phyloP scores from a whole-genome alignment of 2,797 vertebrate species.

The Rhynchotus rufescens region DNA sequence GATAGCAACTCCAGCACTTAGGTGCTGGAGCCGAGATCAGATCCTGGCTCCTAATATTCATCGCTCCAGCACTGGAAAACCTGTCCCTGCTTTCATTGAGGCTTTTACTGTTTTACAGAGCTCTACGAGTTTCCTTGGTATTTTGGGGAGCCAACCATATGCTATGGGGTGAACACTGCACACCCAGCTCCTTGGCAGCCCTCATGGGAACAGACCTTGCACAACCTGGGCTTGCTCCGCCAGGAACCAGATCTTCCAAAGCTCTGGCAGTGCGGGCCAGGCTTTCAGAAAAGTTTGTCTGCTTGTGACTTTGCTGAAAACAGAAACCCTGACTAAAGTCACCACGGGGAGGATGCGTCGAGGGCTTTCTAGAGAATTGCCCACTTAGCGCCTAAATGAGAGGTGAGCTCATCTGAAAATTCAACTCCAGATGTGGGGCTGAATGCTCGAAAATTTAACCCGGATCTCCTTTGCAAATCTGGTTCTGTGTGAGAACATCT shows the following conservation, averaged over 20 bases:
- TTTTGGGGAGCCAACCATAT: neutral
- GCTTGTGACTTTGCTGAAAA: neutral
- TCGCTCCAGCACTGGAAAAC: neutral
- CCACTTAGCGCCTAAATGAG: slow-evolving; percentile 31
- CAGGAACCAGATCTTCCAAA: neutral
- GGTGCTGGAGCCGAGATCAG: neutral
- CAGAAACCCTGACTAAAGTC: neutral
- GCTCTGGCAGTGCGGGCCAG: neutral
- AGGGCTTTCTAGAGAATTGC: slow-evolving; percentile 53
- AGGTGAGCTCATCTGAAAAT: slow-evolving; percentile 66
- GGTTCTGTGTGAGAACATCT: slow-evolving; percentile 72
- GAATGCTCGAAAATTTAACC: slow-evolving; percentile 73
- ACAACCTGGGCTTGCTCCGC: accelerated
- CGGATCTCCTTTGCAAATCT: slow-evolving; percentile 74
- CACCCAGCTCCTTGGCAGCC: neutral
- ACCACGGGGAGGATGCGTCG: neutral
- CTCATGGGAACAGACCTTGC: accelerated
- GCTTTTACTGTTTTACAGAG: neutral
- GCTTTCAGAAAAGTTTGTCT: neutral
- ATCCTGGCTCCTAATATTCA: neutral
- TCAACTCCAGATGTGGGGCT: slow-evolving; percentile 73
- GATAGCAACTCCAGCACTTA: neutral
- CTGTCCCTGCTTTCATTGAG: neutral
- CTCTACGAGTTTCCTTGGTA: neutral
- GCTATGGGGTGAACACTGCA: no score